These are phyloP conservation scores for Encarsia formosa DNA, from an alignment of 2,888 invertebrate genomes.

Conservation along the genomic window DNA sequence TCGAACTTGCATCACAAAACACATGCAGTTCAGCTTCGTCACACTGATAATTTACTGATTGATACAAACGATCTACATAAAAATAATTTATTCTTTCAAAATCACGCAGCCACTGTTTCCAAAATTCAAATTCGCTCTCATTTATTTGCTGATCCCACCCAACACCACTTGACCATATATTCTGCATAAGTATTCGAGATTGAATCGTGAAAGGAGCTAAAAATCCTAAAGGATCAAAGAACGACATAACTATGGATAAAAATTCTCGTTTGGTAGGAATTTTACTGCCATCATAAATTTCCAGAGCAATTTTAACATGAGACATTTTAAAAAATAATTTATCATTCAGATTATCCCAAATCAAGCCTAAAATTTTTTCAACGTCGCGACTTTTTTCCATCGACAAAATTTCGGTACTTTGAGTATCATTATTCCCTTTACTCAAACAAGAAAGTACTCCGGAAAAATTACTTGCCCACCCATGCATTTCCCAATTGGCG, in stretches of 20 bases:
- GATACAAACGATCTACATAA: neutral
- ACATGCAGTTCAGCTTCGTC: too few species aligned
- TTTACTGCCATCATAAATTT: neutral
- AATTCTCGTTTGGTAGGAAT: too few species aligned
- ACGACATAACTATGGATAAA: neutral
- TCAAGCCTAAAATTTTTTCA: neutral
- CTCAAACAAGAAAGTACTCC: too few species aligned
- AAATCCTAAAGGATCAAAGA: constrained; percentile 3
- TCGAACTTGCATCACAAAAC: neutral
- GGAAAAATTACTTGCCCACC: too few species aligned
- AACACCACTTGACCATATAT: neutral
- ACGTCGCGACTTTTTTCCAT: too few species aligned
- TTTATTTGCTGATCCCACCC: neutral
- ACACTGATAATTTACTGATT: neutral
- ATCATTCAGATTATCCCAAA: neutral
- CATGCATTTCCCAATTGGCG: too few species aligned
- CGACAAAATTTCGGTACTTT: too few species aligned
- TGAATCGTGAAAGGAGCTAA: neutral
- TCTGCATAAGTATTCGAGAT: neutral
- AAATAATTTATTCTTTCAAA: neutral
- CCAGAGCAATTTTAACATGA: neutral
- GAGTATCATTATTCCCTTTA: too few species aligned
- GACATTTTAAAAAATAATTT: constrained; percentile 8
- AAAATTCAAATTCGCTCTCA: neutral
- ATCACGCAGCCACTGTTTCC: neutral